These are phyloP conservation scores for Drosophila incognita DNA, from an alignment of 2,888 invertebrate genomes.

Conservation along the genomic window DNA sequence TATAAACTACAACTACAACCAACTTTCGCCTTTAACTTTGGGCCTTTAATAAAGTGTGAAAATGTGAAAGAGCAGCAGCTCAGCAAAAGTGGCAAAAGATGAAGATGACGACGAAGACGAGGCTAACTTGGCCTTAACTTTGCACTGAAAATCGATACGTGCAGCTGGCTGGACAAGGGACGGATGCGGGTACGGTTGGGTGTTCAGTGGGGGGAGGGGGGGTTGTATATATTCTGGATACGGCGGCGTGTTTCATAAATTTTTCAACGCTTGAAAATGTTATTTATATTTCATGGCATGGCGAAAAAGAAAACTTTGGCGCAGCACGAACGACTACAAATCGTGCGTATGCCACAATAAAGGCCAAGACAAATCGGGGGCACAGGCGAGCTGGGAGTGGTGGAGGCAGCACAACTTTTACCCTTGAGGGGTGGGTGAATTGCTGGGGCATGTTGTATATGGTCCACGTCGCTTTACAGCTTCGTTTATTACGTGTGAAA, in stretches of 20 bases:
- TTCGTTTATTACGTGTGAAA: conserved; percentile 78
- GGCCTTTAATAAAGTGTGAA: conserved; percentile 80
- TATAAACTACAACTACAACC: conserved; percentile 66
- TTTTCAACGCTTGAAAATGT: conserved; percentile 78
- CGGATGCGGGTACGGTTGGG: background rate
- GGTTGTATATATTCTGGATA: conserved; percentile 32
- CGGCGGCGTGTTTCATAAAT: conserved; percentile 77
- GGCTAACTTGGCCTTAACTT: conserved; percentile 53
- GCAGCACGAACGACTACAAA: conserved; percentile 79
- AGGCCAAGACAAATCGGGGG: conserved; percentile 54
- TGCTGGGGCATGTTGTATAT: conserved; percentile 26
- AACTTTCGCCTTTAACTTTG: conserved; percentile 75
- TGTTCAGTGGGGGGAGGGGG: background rate
- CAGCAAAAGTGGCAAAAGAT: background rate
- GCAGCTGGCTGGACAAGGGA: conserved; percentile 5
- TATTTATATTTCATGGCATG: conserved; percentile 80
- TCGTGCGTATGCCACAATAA: conserved; percentile 69
- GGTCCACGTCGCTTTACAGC: conserved; percentile 70
- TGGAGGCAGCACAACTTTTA: conserved; percentile 49
- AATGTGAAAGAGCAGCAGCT: conserved; percentile 53
- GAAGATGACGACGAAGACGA: conserved; percentile 12
- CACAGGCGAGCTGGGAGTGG: conserved; percentile 1
- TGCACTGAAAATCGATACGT: conserved; percentile 74
- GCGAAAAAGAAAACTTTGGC: conserved; percentile 72
- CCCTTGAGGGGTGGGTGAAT: conserved; percentile 38